Conservation (phyloP, 2,888 invertebrate genomes). For the Ferrisia virgata region DNA sequence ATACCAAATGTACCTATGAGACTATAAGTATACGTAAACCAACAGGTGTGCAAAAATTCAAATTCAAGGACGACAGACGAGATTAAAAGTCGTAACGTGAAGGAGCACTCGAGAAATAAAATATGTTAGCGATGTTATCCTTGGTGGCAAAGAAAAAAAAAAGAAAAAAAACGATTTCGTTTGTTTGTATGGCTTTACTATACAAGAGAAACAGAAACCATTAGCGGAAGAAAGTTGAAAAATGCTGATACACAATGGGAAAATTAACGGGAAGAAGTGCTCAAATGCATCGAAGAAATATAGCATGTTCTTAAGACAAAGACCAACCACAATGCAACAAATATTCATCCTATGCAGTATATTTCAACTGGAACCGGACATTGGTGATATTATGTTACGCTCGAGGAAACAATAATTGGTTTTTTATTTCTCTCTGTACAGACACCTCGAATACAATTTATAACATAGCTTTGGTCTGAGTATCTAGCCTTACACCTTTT, state of each 20-base stretch:
- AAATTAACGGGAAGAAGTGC: background rate
- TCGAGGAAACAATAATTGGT: conserved; percentile 5
- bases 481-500: background rate
- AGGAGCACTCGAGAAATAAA: background rate
- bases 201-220: background rate
- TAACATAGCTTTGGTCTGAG: background rate
- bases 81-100: background rate
- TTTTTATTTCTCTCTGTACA: background rate
- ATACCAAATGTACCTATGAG: too few species aligned
- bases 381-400: background rate
- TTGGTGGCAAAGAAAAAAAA: background rate
- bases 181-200: background rate
- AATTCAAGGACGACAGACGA: background rate
- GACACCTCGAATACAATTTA: background rate
- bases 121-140: background rate
- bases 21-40: background rate
- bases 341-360: conserved; percentile 1
- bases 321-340: background rate
- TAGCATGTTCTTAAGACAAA: background rate
- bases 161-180: too few species aligned
- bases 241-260: background rate
- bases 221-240: background rate
- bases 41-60: background rate
- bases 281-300: background rate
- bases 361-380: conserved; percentile 5